phyloP scores from a whole-genome alignment of 2,888 invertebrate species.

The Scaptomyza parva region DNA sequence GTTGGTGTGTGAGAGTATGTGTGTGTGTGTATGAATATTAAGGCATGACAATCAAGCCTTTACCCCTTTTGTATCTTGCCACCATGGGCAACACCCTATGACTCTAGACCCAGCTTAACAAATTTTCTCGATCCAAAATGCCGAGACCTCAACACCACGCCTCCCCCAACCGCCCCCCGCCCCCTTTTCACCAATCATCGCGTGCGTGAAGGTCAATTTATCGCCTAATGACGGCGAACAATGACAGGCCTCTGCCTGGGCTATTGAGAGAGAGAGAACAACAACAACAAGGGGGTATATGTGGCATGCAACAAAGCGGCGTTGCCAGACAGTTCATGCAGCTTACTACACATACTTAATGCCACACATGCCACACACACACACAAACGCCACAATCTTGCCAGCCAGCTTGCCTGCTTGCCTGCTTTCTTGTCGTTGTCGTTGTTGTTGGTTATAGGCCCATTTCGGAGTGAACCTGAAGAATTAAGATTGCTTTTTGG shows the following conservation, averaged over 20 bases:
- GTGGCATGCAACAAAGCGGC: slow-evolving; percentile 3
- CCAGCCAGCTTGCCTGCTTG: slow-evolving; percentile 3
- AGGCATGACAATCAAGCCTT: slow-evolving; percentile 63
- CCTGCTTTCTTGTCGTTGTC: neutral
- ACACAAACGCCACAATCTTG: slow-evolving; percentile 7
- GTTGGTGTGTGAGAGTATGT: slow-evolving; percentile 2
- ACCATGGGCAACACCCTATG: too few relatives aligned
- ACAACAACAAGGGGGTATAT: neutral
- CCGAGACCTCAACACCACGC: too few relatives aligned
- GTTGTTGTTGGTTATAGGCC: neutral
- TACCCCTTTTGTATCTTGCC: neutral
- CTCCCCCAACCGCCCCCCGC: neutral
- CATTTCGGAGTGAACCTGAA: slow-evolving; percentile 10
- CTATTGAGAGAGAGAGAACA: neutral
- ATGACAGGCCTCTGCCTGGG: slow-evolving; percentile 53
- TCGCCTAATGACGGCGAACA: slow-evolving; percentile 75
- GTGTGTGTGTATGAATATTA: slow-evolving; percentile 34
- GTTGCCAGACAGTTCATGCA: slow-evolving; percentile 14
- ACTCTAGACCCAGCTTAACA: too few relatives aligned
- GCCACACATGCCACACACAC: slow-evolving; percentile 25
- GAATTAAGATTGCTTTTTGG: slow-evolving; percentile 23
- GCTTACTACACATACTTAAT: slow-evolving; percentile 20
- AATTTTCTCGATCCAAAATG: too few relatives aligned
- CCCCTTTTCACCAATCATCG: slow-evolving; percentile 20
- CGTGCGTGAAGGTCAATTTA: slow-evolving; percentile 78